phyloP scores from a whole-genome alignment of 2,113 vertebrate genomes.

The Madoqua kirkii region DNA sequence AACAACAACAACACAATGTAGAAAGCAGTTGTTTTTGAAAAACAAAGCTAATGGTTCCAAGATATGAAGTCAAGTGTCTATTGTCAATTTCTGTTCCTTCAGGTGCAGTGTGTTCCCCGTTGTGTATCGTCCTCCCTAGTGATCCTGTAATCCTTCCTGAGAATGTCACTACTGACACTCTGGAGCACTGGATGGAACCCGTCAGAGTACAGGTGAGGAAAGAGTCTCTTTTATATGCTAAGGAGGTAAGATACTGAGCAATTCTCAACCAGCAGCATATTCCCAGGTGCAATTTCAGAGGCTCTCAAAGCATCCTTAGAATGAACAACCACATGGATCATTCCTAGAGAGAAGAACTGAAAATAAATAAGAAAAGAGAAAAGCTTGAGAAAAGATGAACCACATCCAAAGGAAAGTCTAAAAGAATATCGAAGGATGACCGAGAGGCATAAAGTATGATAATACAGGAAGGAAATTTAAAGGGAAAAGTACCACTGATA shows the following conservation, averaged over 20 bases:
- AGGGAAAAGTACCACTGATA: not conserved
- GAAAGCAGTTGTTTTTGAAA: not conserved
- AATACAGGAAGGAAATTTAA: not conserved
- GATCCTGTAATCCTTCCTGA: slow-evolving; percentile 89
- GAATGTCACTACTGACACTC: slow-evolving; percentile 84
- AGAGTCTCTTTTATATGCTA: not conserved
- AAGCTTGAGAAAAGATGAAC: not conserved
- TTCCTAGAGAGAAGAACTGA: not conserved
- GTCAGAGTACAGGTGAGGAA: slow-evolving; percentile 87
- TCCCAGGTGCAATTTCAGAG: not conserved
- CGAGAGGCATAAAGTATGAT: not conserved
- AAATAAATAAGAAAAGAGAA: not conserved
- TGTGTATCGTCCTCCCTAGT: slow-evolving; percentile 87
- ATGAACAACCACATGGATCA: not conserved
- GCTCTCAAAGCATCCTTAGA: not conserved
- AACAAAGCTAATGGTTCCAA: not conserved
- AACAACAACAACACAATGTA: not conserved
- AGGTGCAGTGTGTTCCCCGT: slow-evolving; percentile 90
- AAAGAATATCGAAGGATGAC: not conserved
- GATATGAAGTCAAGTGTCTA: not conserved
- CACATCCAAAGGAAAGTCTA: not conserved
- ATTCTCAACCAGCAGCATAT: not conserved
- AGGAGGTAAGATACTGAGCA: not conserved
- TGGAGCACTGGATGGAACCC: slow-evolving; percentile 92
- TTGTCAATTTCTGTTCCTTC: slow-evolving; percentile 3